Conservation (phyloP, 2,113 vertebrate genomes). For the Dipodomys merriami region DNA sequence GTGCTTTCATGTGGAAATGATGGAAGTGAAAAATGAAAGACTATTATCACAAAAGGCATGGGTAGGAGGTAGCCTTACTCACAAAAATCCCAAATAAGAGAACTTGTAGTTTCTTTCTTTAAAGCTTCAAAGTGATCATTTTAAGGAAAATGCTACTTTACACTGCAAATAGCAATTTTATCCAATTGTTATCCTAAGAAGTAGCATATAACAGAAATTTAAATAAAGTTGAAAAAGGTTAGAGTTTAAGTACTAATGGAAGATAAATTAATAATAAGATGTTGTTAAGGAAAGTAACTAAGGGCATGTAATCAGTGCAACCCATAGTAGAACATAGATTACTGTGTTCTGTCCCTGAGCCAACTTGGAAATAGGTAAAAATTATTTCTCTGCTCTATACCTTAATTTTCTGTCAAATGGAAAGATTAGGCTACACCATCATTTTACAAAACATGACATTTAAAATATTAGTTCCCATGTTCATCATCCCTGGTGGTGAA, state of each 20-base stretch:
- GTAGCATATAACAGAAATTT: not conserved
- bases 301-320: not conserved
- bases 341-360: not conserved
- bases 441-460: not conserved
- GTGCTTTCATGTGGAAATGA: not conserved
- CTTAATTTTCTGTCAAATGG: constrained; percentile 1
- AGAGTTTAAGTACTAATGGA: not conserved
- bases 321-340: not conserved
- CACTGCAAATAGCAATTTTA: constrained; percentile 9
- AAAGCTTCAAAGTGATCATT: not conserved
- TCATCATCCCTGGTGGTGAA: too few relatives aligned
- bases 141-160: constrained; percentile 37
- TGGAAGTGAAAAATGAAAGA: not conserved
- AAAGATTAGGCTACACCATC: not conserved
- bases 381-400: not conserved
- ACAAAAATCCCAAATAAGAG: not conserved
- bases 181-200: not conserved
- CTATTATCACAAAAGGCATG: not conserved
- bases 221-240: not conserved
- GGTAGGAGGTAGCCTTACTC: not conserved
- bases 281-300: not conserved
- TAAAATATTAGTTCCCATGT: too few relatives aligned
- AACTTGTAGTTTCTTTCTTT: not conserved
- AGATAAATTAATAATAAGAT: not conserved
- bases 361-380: not conserved